Base-by-base conservation (phyloP, 2,888 invertebrate species). In the Podabrus alpinus region DNA sequence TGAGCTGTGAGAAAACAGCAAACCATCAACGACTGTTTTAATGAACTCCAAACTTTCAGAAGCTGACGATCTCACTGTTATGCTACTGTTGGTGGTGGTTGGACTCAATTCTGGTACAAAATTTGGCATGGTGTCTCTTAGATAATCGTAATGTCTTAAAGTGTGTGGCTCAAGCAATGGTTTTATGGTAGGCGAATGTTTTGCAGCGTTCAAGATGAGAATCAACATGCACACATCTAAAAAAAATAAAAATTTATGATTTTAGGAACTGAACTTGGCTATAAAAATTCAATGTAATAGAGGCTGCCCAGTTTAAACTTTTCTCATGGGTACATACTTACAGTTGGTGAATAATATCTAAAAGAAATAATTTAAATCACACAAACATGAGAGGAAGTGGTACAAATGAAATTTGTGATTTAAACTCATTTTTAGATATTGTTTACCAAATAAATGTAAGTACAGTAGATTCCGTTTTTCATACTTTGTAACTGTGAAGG, bases 91-190 rank as follows among this genome's bases (percentile, higher is more conserved):
- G 7, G 84, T 84, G 72, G 89, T 85, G 1, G 87, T 86, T 71
- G 91, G 89, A 82, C 89, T 89, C 64, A 94, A 86, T 74, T 89
- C 88, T 0, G 98, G 98, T 45, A 98, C 97, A 19, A 98, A 89
- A 82, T 94, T 92, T 2, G 97, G 97, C 92, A 97, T 94, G 11
- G 97, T 96, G 86, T 97, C 97, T 4, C 97, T 90, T 61, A 98
- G 89, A 86, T 98, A 98, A 0, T 94, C 93, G 88, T 98, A 99
- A 88, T 99, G 99, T 71, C 96, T 93, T 71, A 95, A 89, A 0
- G 97, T 97, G 85, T 97, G 96, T 78, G 97, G 95, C 73, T 98
- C 97, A 84, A 99, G 94, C 69, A 99, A 89, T 9, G 97, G 94
- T 77, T 95, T 89, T 90, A 99, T 97, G 13, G 97, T 95, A 67